Base-by-base conservation (phyloP, 2,113 vertebrate genomes). In the Pluvianellus socialis region DNA sequence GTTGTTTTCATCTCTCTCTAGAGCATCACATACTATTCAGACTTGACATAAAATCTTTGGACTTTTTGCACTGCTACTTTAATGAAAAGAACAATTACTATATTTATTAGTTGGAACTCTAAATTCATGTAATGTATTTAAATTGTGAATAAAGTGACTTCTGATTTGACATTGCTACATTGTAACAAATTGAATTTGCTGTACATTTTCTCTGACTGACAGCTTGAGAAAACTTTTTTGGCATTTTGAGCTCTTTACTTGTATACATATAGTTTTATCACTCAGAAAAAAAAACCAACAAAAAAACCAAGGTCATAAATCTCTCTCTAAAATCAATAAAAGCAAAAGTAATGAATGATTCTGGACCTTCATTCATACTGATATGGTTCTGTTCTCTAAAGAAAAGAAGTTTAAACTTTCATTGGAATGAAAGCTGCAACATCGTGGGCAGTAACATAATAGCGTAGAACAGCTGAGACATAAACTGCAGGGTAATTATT, bases 261-360 rank as follows among this genome's bases (percentile, higher is more conserved):
- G 71, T 38, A 58, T 71, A 42, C 20, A 22, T 71, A 72, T 4
- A 72, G 19, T 24, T 93, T 66, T 50, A 21, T 89, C 66, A 79
- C 15, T 74, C n/a, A 33, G 70, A 0, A 7, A 53, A 32, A 81
- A 47, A 15, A 24, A 11, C n/a, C n/a, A 6, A 12, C 18, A 49
- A 30, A 84, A 47, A 45, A 6, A 0, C 4, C 10, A 66, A 88
- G 15, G 58, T 83, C 79, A 83, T 86, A 67, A 88, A 89, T 92
- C 47, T 96, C 23, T 79, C 17, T 90, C 65, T 91, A 62, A 96
- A 93, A 95, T 92, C 87, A 96, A 87, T 93, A 67, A 96, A 86
- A 94, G 7, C 13, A 91, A 76, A 95, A 89, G 2, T 28, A 97
- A 76, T 80, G 59, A 92, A 95, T 68, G 7, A 79, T 83, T 95